Evolutionary conservation across 2,888 invertebrate genomes (phyloP), one percentile per base, ranked within the genome.

Genomic region (Chironomus tentans): DNA sequence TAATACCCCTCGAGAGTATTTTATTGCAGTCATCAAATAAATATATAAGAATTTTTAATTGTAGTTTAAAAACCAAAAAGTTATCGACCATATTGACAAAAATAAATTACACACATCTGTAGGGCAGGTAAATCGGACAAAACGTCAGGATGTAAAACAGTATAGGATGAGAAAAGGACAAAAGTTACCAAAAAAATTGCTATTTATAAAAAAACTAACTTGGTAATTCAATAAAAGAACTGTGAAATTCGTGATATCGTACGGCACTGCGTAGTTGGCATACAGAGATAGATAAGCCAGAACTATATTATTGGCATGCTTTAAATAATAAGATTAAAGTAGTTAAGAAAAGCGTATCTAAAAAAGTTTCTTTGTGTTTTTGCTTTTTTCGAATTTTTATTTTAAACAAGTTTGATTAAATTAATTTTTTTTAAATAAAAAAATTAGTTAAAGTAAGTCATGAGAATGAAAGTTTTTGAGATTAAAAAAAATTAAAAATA

Each of bases 261-360:
- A 74, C 74, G 62, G 74, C 74, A 74, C 74, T 74, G 74, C 74
- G 65, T 56, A 56, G 56, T 22, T 74, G 74, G 74, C 74, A 74
- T 74, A 74, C 74, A 74, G 74, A 74, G 74, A 74, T 74, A 74
- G 74, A 74, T 74, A 74, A 74, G 74, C 74, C 74, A 74, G 74
- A 74, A 74, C 74, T 74, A 74, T 74, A 74, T 74, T 74, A 74
- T 74, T 74, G 74, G 74, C 74, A 74, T 74, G 74, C 74, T 74
- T 74, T 74, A 74, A 74, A 74, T 74, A 68, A 74, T 74, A 74
- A 74, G 48, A 74, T 74, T 61, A 24, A 74, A 74, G 21, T 46
- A 62, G 62, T 74, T 68, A 38, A 74, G 62, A 62, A 74, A 74
- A 74, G 74, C 74, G 22, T 38, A 61, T 73, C 72, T 61, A 73